Evolutionary conservation across 2,797 vertebrate species (phyloP).

Genomic region (Sphenopsis melanotis): DNA sequence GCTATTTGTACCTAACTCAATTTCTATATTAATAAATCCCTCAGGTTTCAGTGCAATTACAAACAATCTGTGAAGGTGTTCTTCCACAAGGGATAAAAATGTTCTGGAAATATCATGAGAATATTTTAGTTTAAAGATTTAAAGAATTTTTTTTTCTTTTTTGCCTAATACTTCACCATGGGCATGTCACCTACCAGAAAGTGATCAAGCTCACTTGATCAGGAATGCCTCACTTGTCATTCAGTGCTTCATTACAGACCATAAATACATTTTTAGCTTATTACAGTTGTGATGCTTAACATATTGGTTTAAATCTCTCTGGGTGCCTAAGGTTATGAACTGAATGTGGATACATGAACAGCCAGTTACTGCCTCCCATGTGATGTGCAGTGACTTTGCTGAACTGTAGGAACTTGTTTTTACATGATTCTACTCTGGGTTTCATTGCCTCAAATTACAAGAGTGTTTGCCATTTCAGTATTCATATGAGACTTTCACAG

Average conservation of each 20-base stretch:
- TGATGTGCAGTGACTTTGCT: not conserved
- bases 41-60: not conserved
- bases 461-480: not conserved
- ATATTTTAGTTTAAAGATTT: not conserved
- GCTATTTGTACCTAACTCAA: not conserved
- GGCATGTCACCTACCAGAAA: not conserved
- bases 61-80: not conserved
- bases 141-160: not conserved
- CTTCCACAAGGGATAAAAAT: not conserved
- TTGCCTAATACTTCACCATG: not conserved
- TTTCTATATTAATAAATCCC: conserved; percentile 13
- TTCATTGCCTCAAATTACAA: not conserved
- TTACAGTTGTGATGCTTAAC: not conserved
- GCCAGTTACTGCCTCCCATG: not conserved
- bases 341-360: not conserved
- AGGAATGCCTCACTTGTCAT: not conserved
- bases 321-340: not conserved
- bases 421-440: not conserved
- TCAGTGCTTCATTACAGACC: not conserved
- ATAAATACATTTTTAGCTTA: not conserved
- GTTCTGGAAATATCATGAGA: not conserved
- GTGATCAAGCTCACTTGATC: not conserved
- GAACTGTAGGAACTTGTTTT: not conserved
- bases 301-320: not conserved
- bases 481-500: not conserved